These are phyloP conservation scores for Porites lobata DNA, from an alignment of 92 coral and sea anemone species.

Conservation along the genomic window DNA sequence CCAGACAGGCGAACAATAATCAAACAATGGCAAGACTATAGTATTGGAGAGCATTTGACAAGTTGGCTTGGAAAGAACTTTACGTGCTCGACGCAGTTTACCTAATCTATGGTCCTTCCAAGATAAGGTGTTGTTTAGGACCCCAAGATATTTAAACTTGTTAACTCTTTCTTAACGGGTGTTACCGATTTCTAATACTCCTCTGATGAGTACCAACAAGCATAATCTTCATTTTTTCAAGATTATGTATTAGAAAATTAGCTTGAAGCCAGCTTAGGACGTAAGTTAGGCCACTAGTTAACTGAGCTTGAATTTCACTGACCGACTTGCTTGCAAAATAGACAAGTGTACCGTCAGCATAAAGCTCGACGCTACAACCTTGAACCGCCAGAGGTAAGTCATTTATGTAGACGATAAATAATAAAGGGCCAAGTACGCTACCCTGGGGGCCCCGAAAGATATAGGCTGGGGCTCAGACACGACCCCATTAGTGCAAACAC, in stretches of 20 bases:
- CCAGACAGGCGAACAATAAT: constrained; percentile 48
- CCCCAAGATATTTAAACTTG: constrained; percentile 7
- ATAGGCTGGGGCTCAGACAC: constrained; percentile 51
- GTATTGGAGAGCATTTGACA: constrained; percentile 46
- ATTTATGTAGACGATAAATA: constrained; percentile 14
- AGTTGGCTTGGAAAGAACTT: constrained; percentile 34
- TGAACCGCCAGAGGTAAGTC: too few species aligned
- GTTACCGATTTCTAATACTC: not conserved
- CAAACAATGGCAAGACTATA: constrained; percentile 53
- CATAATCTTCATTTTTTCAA: not conserved
- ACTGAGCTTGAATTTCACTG: not conserved
- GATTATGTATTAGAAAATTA: not conserved
- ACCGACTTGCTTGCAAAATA: not conserved
- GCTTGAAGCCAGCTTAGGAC: constrained; percentile 2
- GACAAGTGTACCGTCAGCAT: too few species aligned
- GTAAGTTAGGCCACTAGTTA: not conserved
- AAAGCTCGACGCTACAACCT: too few species aligned
- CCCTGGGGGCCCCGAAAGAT: constrained; percentile 40
- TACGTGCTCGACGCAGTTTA: not conserved
- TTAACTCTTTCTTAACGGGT: not conserved
- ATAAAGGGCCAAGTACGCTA: constrained; percentile 37
- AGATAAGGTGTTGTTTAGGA: not conserved
- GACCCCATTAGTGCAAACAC: constrained; percentile 32
- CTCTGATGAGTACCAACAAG: constrained; percentile 3
- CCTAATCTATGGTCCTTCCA: too few species aligned